A percentile compares a stretch with the other conserved stretches of the same genome.
Conservation (phyloP, 2,888 invertebrate species). For the Hesperia comma region DNA sequence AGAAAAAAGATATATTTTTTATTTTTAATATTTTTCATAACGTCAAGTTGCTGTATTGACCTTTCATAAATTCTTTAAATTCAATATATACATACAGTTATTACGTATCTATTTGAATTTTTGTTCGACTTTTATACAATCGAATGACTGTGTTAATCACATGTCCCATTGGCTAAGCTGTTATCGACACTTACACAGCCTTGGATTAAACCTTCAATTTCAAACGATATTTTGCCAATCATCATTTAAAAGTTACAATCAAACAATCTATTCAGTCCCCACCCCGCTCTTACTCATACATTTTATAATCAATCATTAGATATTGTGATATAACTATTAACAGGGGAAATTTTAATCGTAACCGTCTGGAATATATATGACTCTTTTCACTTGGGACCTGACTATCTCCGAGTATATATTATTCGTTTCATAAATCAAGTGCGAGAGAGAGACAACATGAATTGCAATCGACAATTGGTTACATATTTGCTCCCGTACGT, state of each 20-base stretch:
- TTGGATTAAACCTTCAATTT: slow-evolving; percentile 2
- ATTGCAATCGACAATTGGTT: slow-evolving; percentile 55
- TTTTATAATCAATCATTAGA: not conserved
- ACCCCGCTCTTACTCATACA: not conserved
- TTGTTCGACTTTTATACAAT: not conserved
- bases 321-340: not conserved
- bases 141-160: not conserved
- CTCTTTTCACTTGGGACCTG: slow-evolving; percentile 13
- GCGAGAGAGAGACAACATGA: slow-evolving; percentile 47
- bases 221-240: slow-evolving; percentile 7
- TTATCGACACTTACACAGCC: not conserved
- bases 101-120: not conserved
- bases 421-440: slow-evolving; percentile 19
- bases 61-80: too few relatives aligned
- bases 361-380: slow-evolving; percentile 1
- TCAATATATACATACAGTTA: too few relatives aligned
- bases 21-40: too few relatives aligned
- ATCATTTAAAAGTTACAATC: not conserved
- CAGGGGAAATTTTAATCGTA: not conserved
- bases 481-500: slow-evolving; percentile 67
- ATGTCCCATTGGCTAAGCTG: slow-evolving; percentile 1
- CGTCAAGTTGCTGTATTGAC: too few relatives aligned
- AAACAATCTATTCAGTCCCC: not conserved
- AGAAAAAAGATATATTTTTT: too few relatives aligned
- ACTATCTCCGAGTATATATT: slow-evolving; percentile 16